A percentile compares a stretch with the other conserved stretches of the same genome.
Evolutionary conservation across 2,113 vertebrate genomes (phyloP).

Genomic region (Phaetusa simplex): DNA sequence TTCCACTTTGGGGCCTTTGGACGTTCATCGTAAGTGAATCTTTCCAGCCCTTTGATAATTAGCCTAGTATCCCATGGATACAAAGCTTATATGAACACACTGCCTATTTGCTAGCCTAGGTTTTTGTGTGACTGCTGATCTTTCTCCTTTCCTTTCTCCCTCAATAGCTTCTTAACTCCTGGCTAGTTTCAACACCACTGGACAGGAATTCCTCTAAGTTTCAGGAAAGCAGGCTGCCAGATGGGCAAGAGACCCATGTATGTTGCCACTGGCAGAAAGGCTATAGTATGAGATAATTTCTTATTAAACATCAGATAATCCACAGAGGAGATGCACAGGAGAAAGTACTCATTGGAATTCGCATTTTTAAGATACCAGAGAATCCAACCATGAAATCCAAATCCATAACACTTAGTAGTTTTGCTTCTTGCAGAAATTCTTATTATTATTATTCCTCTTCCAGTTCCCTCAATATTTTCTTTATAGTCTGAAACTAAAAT

Average conservation of each 20-base stretch:
- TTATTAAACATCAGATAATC: slow-evolving; percentile 33
- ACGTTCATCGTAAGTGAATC: slow-evolving; percentile 12
- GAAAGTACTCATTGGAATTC: slow-evolving; percentile 7
- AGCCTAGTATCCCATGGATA: neutral
- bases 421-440: neutral
- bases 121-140: neutral
- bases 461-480: slow-evolving; percentile 8
- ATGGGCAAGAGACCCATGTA: neutral
- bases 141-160: neutral
- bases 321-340: neutral
- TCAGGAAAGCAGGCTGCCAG: neutral
- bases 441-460: neutral
- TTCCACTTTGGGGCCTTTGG: neutral
- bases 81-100: neutral
- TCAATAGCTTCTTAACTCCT: neutral
- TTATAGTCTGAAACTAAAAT: neutral
- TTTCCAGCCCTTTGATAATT: slow-evolving; percentile 22
- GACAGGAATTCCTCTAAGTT: slow-evolving; percentile 22
- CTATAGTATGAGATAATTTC: neutral
- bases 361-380: slow-evolving; percentile 18
- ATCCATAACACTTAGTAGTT: slow-evolving; percentile 1
- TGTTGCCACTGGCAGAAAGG: slow-evolving; percentile 2
- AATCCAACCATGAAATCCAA: slow-evolving; percentile 28
- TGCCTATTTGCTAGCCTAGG: neutral
- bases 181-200: neutral